phyloP scores from a whole-genome alignment of 2,888 invertebrate genomes.

The Drepana falcataria region DNA sequence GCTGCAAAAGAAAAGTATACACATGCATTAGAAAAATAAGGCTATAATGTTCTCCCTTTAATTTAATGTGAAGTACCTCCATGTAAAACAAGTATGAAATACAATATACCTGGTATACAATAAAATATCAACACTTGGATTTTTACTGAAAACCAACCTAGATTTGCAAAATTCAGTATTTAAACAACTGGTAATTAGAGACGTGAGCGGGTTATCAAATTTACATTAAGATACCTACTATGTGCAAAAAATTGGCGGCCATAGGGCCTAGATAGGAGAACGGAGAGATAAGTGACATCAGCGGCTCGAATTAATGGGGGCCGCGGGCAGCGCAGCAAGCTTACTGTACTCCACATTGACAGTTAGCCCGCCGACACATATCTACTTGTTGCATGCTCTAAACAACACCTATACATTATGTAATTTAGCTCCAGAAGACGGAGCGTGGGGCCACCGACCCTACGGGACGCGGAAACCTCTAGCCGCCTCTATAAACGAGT shows the following conservation, averaged over 20 bases:
- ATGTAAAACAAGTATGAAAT: neutral
- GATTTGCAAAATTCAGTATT: slow-evolving; percentile 53
- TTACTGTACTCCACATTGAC: slow-evolving; percentile 79
- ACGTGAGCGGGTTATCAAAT: slow-evolving; percentile 66
- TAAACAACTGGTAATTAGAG: slow-evolving; percentile 64
- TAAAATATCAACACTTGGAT: slow-evolving; percentile 32
- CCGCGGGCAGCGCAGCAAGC: slow-evolving; percentile 73
- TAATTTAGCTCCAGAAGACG: slow-evolving; percentile 77
- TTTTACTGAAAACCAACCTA: slow-evolving; percentile 44
- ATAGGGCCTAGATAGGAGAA: slow-evolving; percentile 78
- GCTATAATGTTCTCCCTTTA: neutral
- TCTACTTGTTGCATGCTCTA: slow-evolving; percentile 78
- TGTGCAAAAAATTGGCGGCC: slow-evolving; percentile 76
- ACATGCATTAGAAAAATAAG: slow-evolving; percentile 6
- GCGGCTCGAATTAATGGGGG: slow-evolving; percentile 78
- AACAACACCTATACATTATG: slow-evolving; percentile 76
- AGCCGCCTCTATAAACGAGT: slow-evolving; percentile 78
- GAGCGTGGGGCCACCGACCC: slow-evolving; percentile 75
- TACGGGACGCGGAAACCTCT: slow-evolving; percentile 78
- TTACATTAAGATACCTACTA: slow-evolving; percentile 57
- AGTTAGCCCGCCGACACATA: slow-evolving; percentile 78
- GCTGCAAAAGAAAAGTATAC: slow-evolving; percentile 52
- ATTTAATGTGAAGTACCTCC: neutral
- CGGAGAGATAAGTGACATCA: slow-evolving; percentile 78
- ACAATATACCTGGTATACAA: slow-evolving; percentile 21